phyloP scores from a whole-genome alignment of 2,888 invertebrate genomes.

The Globia sparganii region DNA sequence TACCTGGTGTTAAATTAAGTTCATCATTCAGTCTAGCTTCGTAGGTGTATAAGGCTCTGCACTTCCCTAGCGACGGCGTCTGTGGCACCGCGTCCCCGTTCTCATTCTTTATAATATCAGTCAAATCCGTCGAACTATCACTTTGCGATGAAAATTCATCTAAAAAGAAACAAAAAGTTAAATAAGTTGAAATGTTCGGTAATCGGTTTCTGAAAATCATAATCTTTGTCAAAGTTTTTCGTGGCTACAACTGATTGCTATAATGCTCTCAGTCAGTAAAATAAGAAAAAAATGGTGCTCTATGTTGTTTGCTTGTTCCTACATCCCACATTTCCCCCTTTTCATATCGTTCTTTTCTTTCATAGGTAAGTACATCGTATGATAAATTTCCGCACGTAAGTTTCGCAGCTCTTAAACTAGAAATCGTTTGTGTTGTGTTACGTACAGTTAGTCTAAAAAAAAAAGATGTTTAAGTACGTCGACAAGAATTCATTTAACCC shows the following conservation, averaged over 20 bases:
- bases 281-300: not conserved
- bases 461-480: not conserved
- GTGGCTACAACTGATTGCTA: not conserved
- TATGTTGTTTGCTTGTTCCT: slow-evolving; percentile 4
- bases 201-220: not conserved
- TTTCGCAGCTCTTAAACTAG: not conserved
- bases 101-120: slow-evolving; percentile 90
- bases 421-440: not conserved
- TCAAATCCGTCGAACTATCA: slow-evolving; percentile 90
- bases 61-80: slow-evolving; percentile 91
- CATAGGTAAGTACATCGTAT: not conserved
- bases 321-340: not conserved
- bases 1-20: slow-evolving; percentile 93
- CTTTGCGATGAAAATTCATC: slow-evolving; percentile 96
- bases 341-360: not conserved
- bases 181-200: not conserved
- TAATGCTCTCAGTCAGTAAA: not conserved
- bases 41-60: slow-evolving; percentile 96
- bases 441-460: not conserved
- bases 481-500: not conserved
- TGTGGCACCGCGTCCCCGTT: slow-evolving; percentile 69
- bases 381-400: not conserved
- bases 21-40: slow-evolving; percentile 97
- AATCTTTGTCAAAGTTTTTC: not conserved
- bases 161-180: slow-evolving; percentile 74